Base-by-base conservation (phyloP, 1,140 invertebrate species). In the Drosophila persimilis region DNA sequence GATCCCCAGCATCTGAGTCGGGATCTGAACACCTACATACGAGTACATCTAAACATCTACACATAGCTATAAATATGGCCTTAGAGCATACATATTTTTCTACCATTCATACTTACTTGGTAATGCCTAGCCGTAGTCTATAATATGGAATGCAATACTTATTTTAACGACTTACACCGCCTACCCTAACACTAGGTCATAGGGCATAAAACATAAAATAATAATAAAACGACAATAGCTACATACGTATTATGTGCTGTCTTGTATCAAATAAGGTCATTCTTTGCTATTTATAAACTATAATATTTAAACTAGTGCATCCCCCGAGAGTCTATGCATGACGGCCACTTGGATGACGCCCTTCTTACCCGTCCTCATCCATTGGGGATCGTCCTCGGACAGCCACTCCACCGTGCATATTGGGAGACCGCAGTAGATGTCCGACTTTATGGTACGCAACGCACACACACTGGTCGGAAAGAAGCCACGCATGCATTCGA, bases 311-410 rank as follows among this genome's bases (percentile, higher is more conserved):
- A 46, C 46, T 13, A 73, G 35, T 13, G 41, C 43, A 26, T 72
- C 69, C 1, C 66, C 39, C 4, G 24, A 88, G 1, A 67, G 81
- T 8, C 70, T 60, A 2, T 35, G 43, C 52, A 88, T 86, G 7
- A 50, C 43, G 1, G 74, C 80, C 63, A 90, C 59, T 35, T 91
- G 89, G 3, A 91, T 86, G 15, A 91, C 60, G 0, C 96, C 98
- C 93, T 96, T 99, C 67, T 97, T 93, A 6, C 98, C 98, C 29
- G 93, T 95, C 48, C 94, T 92, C 94, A 98, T 95, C 98, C 98
- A 99, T 74, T 60, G 6, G 1, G 63, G 50, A 44, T 96, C 93
- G 52, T 93, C 92, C 29, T 92, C 90, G 44, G 91, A 92, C 6
- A 96, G 89, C 69, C 70, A 78, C 72, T 93, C 92, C 52, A 95